Evolutionary conservation across 2,113 vertebrate genomes (phyloP), one percentile per base, ranked within the genome.

Genomic region (Zapornia atra): DNA sequence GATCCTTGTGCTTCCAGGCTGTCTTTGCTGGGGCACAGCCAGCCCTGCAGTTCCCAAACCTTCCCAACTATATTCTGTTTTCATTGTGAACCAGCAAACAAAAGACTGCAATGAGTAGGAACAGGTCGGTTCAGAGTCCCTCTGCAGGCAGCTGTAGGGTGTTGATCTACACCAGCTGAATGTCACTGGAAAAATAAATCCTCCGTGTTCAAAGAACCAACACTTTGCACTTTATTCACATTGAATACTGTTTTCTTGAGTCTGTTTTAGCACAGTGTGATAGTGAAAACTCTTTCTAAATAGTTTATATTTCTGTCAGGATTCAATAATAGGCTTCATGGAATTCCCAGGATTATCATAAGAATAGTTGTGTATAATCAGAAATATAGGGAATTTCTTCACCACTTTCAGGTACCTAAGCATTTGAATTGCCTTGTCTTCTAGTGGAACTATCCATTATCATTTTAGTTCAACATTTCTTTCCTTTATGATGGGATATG

Each of bases 401-500:
- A 69, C 21, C 1, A 0, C 38, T 92, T 93, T 69, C 40, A 59
- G 61, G 78, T 88, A 54, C 78, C 48, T 48, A 19, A 76, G 86
- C n/a, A 28, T 79, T 70, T 87, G 44, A 72, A 42, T 91, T 84
- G 40, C 66, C 56, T 86, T 92, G 81, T 83, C 69, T 92, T 69
- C 88, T 22, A 75, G 53, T 82, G 66, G 34, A 93, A 50, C 53
- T 88, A 72, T 80, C 16, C 2, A 2, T 94, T 86, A 93, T 96
- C 83, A 33, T 93, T 93, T 93, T 46, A 91, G 80, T 76, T 33
- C 53, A 73, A 92, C 79, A 42, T 94, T 92, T 95, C 81, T 84
- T 93, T 94, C 86, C 69, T 89, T 93, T 93, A 86, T 94, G 83
- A 92, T 91, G 83, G 70, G 53, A 73, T 87, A 42, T 91, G 92